Evolutionary conservation across 1,140 invertebrate genomes (phyloP), one percentile per base, ranked within the genome.

Genomic region (Schmidtea mediterranea): DNA sequence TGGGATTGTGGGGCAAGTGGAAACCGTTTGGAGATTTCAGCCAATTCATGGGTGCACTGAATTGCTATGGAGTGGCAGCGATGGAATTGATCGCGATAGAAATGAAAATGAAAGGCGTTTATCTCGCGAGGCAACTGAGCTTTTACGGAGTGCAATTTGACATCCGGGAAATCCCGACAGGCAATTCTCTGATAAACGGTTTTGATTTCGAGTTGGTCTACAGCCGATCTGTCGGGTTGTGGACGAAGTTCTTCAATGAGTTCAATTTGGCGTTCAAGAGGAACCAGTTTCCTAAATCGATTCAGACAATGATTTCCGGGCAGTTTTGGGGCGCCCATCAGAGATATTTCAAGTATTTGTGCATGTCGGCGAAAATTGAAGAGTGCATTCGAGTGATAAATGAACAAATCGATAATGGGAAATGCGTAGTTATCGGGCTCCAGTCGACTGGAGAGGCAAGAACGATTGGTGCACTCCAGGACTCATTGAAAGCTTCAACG

Each of bases 31-130:
- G 71, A 23, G 81, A 82, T 51, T 97, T 97, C 58, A 77, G 70
- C 55, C 84, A 94, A 59, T 98, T 97, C 57, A 89, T 95, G 46
- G 76, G 77, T 19, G 81, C 87, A 2, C 86, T 98, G 2, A 89
- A 98, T 62, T 83, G 87, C 62, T 73, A 78, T 51, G 92, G 92
- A 40, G 87, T 97, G 32, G 92, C 89, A 49, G 90, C 87, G 52
- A 98, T 98, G 92, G 92, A 98, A 69, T 80, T 98, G 47, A 87
- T 98, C 36, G 92, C 92, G 0, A 97, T 97, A 87, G 92, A 98
- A 64, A 94, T 98, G 87, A 98, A 98, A 63, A 66, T 94, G 10
- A 72, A 89, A 52, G 90, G 92, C 49, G 87, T 92, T 77, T 98
- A 98, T 62, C 90, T 98, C 51, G 90, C 92, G 1, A 69, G 92